A percentile compares a stretch with the other conserved stretches of the same genome.
phyloP scores from a whole-genome alignment of 2,113 vertebrate genomes.

The Gavialis gangeticus region DNA sequence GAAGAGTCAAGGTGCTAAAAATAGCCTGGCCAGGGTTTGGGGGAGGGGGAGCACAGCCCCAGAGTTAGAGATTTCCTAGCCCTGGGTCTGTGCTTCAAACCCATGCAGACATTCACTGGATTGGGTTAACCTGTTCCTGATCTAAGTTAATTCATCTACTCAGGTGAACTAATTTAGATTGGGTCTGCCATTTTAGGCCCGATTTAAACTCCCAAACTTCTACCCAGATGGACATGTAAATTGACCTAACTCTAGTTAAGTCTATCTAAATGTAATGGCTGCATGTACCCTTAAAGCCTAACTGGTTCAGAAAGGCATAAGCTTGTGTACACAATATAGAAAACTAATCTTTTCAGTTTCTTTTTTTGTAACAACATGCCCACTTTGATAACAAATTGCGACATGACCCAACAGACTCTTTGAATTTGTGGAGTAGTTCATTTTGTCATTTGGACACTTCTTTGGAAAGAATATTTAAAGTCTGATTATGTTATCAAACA shows the following conservation, averaged over 20 bases:
- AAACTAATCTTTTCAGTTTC: conserved; percentile 23
- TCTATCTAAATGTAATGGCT: background rate
- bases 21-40: background rate
- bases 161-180: no score
- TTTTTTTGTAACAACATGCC: background rate
- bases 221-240: no score
- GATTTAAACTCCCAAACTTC: no score
- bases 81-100: background rate
- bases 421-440: background rate
- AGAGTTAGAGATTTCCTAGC: background rate
- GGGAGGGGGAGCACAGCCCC: background rate
- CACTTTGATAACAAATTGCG: background rate
- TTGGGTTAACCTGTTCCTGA: no score
- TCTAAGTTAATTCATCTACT: no score
- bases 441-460: background rate
- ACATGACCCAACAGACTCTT: background rate
- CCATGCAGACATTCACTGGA: no score
- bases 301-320: no score
- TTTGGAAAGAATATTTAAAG: background rate
- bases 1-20: no score
- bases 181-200: no score
- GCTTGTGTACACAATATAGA: background rate
- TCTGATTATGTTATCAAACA: background rate
- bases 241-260: background rate
- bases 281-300: background rate